These are phyloP conservation scores for Limnodromus scolopaceus DNA, from an alignment of 2,797 vertebrate genomes.

Conservation along the genomic window DNA sequence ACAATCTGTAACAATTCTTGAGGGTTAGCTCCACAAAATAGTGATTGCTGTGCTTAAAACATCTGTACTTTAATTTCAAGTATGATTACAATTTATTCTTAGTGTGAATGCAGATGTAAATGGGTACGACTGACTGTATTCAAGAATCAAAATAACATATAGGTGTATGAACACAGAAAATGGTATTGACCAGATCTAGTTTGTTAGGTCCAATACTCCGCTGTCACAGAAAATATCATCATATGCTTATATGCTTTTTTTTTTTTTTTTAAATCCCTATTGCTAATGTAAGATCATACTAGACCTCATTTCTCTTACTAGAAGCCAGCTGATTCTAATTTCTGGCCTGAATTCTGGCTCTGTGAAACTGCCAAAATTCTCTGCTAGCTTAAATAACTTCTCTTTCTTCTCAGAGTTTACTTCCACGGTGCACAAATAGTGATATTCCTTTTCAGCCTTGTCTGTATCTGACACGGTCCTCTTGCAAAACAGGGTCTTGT, in stretches of 20 bases:
- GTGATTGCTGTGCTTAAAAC: neutral
- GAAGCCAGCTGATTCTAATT: neutral
- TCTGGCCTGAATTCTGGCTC: neutral
- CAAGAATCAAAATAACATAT: neutral
- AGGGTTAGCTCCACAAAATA: neutral
- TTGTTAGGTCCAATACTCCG: neutral
- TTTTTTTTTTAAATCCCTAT: neutral
- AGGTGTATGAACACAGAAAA: neutral
- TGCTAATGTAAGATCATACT: neutral
- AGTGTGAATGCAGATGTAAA: neutral
- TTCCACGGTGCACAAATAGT: neutral
- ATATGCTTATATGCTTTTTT: neutral
- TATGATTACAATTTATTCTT: neutral
- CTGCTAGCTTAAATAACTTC: neutral
- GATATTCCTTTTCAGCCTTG: neutral
- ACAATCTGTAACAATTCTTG: neutral
- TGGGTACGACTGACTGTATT: neutral
- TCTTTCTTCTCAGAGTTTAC: neutral
- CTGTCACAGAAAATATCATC: neutral
- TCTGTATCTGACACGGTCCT: neutral
- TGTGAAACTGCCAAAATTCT: neutral
- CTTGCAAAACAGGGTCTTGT: neutral
- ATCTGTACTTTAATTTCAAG: constrained; percentile 2
- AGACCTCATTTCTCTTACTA: neutral
- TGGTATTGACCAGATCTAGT: neutral